Evolutionary conservation across 2,888 invertebrate species (phyloP).

Genomic region (Celastrina argiolus): DNA sequence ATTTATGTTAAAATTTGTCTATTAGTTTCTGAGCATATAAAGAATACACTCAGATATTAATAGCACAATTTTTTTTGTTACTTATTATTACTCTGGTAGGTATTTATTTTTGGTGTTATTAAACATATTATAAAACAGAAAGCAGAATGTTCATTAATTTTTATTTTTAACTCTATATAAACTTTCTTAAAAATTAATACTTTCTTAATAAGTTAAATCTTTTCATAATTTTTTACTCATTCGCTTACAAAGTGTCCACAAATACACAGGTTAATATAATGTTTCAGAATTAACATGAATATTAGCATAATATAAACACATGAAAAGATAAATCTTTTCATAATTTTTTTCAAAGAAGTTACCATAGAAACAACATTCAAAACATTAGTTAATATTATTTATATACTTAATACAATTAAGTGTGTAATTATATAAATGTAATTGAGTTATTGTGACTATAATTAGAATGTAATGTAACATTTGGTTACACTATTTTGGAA

Average conservation of each 20-base stretch:
- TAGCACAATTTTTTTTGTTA: too few relatives aligned
- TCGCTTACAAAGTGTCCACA: background rate
- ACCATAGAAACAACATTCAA: constrained; percentile 32
- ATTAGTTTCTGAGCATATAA: too few relatives aligned
- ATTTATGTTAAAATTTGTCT: too few relatives aligned
- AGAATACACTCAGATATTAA: too few relatives aligned
- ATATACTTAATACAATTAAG: background rate
- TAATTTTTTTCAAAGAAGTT: constrained; percentile 21
- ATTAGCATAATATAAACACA: background rate
- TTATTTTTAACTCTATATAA: too few relatives aligned
- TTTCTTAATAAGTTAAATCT: too few relatives aligned
- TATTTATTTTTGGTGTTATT: too few relatives aligned
- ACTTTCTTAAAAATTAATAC: too few relatives aligned
- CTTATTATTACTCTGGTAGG: too few relatives aligned
- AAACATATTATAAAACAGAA: too few relatives aligned
- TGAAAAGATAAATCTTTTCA: background rate
- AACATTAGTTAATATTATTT: constrained; percentile 22
- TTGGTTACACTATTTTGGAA: background rate
- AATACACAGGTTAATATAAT: background rate
- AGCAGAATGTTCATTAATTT: too few relatives aligned
- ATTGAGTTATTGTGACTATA: background rate
- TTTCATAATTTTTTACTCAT: too few relatives aligned
- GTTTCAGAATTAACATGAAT: background rate
- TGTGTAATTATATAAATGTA: background rate
- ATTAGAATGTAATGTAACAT: background rate